Base-by-base conservation (phyloP, 2,888 invertebrate species). In the Troglohyphantes excavatus region DNA sequence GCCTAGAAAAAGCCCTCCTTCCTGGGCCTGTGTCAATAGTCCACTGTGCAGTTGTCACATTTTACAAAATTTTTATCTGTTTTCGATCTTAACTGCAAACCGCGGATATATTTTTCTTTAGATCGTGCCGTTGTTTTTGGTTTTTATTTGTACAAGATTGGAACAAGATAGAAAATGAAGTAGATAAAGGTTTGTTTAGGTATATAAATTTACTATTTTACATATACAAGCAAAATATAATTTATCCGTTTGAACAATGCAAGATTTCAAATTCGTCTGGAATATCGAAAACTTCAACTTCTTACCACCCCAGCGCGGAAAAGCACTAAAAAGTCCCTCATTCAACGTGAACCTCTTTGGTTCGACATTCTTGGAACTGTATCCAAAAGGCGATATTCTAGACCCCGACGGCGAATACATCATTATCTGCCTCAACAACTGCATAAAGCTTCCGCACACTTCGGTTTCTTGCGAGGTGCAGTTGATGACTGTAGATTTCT, bases 231-330 rank as follows among this genome's bases (percentile, higher is more conserved):
- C 7, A 39, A 39, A 13, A 39, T 7, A 39, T 39, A 39, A 11
- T 39, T 39, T 39, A 39, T 39, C n/a, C n/a, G n/a, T 39, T 39
- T 39, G 13, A 63, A 33, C 3, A 3, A 75, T 61, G 59, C 23
- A 65, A 26, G 29, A 39, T 43, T 78, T 65, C 26, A 65, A 39
- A 26, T 67, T 79, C 7, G 6, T 67, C 23, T 79, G 79, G 79
- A 67, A 39, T 21, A 67, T 79, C 5, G 79, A 79, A 67, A 27
- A 46, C 46, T 67, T 46, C 27, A 79, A 79, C 21, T 79, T 79
- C 23, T 43, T 79, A 26, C 67, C 43, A 19, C 23, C 27, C 0
- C n/a, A 79, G 43, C 65, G 79, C 11, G 67, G 67, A 17, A 46
- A 79, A 79, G 26, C 19, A 23, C 26, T 79, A 11, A 43, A 79